Base-by-base conservation (phyloP, 2,113 vertebrate genomes). In the Panthera uncia region DNA sequence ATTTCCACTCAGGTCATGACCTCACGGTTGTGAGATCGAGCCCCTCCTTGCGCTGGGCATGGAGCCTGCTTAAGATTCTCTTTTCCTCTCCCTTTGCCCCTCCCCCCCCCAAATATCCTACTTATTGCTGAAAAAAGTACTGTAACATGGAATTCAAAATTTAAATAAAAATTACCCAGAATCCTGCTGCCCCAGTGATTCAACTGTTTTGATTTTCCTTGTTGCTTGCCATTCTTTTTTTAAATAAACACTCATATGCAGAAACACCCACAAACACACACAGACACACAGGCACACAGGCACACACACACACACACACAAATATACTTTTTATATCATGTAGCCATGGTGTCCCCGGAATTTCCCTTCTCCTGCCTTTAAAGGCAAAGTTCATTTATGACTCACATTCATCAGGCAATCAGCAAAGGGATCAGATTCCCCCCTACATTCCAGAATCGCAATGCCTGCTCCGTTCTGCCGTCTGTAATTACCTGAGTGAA, bases 351-450 rank as follows among this genome's bases (percentile, higher is more conserved):
- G 12, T 83, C 48, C 89, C 74, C 69, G 69, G 45, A 36, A 52
- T 76, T 86, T 93, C 83, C 41, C 81, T 90, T 85, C 68, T 48
- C 61, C 55, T 91, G 52, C 55, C 63, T 74, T 89, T 94, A 55
- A 95, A 94, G 50, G 68, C 76, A 80, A 94, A 87, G 74, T 93
- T 86, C 89, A 90, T 50, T 89, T 94, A 85, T 92, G 25, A 93
- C 27, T 91, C 76, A 85, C 18, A 14, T 57, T 89, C 76, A 48
- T 80, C 50, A 78, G 45, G 90, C 78, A 79, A 87, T 83, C 52
- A 73, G 63, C 55, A 83, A 71, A 78, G 38, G 61, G 23, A 71
- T 52, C 76, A 71, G 57, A 78, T 71, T 91, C n/a, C 55, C 87
- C 68, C 25, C 79, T 50, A 74, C 45, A 69, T 83, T 82, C 69